These are phyloP conservation scores for Lasioglossum villosulum DNA, from an alignment of 2,888 invertebrate species.

Conservation along the genomic window DNA sequence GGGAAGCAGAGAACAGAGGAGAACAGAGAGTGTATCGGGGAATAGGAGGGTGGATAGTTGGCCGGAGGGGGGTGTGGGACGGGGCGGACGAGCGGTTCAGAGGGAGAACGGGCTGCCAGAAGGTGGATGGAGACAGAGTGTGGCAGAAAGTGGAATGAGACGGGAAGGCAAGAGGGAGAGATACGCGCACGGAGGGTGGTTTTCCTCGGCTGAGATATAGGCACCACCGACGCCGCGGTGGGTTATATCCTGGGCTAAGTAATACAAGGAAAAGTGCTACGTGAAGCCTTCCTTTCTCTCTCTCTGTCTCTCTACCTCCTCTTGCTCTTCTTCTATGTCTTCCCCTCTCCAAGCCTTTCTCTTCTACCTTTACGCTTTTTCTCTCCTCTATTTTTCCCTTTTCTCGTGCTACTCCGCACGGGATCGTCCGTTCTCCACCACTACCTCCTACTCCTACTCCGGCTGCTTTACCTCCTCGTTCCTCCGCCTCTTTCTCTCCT, in stretches of 20 bases:
- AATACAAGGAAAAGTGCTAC: conserved; percentile 83
- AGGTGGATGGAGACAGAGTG: conserved; percentile 63
- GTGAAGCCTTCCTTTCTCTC: conserved; percentile 67
- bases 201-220: conserved; percentile 82
- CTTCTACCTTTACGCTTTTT: conserved; percentile 23
- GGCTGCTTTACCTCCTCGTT: conserved; percentile 7
- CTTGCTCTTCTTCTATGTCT: conserved; percentile 31
- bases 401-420: conserved; percentile 2
- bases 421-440: conserved; percentile 31
- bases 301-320: conserved; percentile 21
- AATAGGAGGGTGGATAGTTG: conserved; percentile 67
- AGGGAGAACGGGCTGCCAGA: conserved; percentile 60
- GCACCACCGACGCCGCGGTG: conserved; percentile 76
- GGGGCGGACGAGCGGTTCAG: conserved; percentile 56
- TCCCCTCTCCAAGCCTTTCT: conserved; percentile 32
- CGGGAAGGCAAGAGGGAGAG: conserved; percentile 73
- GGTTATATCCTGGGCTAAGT: conserved; percentile 82
- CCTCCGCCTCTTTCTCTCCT: conserved; percentile 39
- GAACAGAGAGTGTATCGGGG: conserved; percentile 81
- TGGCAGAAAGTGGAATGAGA: conserved; percentile 67
- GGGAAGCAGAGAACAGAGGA: conserved; percentile 65
- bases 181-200: conserved; percentile 82
- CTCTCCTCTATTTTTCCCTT: background rate
- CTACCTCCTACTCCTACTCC: conserved; percentile 28
- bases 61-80: conserved; percentile 40